Conservation (phyloP, 2,113 vertebrate species). For the Sphyrna mokarran region DNA sequence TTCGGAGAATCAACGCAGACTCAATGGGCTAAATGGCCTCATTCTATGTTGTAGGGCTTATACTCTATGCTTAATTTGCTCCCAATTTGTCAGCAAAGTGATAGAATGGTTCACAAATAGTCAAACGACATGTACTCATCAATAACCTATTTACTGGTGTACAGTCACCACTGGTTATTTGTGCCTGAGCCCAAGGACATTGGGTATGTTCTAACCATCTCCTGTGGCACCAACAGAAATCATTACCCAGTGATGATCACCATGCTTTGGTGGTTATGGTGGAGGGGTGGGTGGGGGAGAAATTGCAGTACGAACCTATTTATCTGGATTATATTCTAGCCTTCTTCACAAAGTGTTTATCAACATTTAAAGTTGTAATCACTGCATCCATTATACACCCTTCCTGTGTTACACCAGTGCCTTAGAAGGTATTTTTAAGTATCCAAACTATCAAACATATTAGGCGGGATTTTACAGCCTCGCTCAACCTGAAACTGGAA, state of each 20-base stretch:
- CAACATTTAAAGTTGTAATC: slow-evolving; percentile 1
- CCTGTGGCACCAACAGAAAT: not conserved
- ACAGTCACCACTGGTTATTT: not conserved
- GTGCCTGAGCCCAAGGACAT: not conserved
- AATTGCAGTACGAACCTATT: not conserved
- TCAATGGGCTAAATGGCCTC: too few relatives aligned
- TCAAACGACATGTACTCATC: not conserved
- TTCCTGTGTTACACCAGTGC: not conserved
- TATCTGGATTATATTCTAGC: not conserved
- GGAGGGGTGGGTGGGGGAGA: too few relatives aligned
- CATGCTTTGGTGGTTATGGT: not conserved
- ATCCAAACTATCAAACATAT: not conserved
- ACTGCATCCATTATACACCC: not conserved
- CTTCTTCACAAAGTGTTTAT: not conserved
- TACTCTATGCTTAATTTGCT: too few relatives aligned
- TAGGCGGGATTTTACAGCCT: too few relatives aligned
- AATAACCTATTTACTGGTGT: not conserved
- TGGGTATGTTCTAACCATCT: not conserved
- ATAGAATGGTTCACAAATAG: too few relatives aligned
- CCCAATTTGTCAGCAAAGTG: too few relatives aligned
- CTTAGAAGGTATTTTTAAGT: not conserved
- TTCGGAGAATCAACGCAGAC: too few relatives aligned
- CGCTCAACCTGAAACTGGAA: too few relatives aligned
- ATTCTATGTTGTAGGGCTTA: not conserved
- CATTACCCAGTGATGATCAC: too few relatives aligned